Conservation (phyloP, 1,140 invertebrate genomes). For the Drosophila serrata region DNA sequence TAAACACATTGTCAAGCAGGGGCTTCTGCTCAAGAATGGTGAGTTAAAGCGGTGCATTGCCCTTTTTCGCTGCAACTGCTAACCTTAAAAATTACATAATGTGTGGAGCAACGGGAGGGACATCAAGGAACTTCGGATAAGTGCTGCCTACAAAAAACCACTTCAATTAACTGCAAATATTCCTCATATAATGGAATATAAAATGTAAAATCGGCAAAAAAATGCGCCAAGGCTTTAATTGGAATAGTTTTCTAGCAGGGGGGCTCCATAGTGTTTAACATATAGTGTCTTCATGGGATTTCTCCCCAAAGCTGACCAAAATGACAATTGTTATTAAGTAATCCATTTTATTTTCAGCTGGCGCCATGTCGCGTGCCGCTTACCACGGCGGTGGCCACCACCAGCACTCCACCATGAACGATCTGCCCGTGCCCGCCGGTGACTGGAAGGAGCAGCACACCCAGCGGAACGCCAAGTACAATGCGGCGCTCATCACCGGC, state of each 20-base stretch:
- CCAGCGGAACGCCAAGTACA: conserved; percentile 89
- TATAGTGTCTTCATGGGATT: no score
- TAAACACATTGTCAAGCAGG: conserved; percentile 80
- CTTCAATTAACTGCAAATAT: neutral
- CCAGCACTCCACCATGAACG: conserved; percentile 88
- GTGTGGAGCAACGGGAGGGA: conserved; percentile 16
- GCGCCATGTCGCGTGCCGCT: conserved; percentile 76
- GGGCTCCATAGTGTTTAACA: no score
- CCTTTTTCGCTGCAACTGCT: conserved; percentile 27
- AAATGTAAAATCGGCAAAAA: no score
- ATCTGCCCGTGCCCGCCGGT: conserved; percentile 90
- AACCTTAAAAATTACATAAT: conserved; percentile 85
- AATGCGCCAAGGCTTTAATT: no score
- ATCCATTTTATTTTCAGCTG: conserved; percentile 53
- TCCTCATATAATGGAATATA: no score
- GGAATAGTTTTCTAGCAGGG: no score
- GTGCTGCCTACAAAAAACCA: neutral
- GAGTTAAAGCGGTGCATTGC: conserved; percentile 18
- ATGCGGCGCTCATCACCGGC: conserved; percentile 88
- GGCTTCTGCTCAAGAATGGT: conserved; percentile 81
- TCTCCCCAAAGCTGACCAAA: neutral
- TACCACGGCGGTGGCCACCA: conserved; percentile 74
- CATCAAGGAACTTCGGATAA: conserved; percentile 12
- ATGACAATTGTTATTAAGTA: neutral
- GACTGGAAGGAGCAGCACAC: conserved; percentile 90